Evolutionary conservation across 2,113 vertebrate genomes (phyloP).

Genomic region (Neofelis nebulosa): DNA sequence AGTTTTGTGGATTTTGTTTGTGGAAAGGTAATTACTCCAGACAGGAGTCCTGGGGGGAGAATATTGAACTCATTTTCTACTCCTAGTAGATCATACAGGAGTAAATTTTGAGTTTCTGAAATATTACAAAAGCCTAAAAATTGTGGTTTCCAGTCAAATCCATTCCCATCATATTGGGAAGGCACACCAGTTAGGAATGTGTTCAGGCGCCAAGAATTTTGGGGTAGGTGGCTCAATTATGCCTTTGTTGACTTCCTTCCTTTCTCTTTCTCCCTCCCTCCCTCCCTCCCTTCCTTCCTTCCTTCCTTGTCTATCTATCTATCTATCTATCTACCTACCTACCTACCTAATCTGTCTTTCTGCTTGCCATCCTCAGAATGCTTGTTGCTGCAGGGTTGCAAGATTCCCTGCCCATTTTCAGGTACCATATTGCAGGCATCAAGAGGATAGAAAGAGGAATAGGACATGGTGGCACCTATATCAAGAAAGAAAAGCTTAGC

Average conservation of each 20-base stretch:
- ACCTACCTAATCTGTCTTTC: too few relatives aligned
- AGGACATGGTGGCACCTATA: neutral
- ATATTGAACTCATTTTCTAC: slow-evolving; percentile 37
- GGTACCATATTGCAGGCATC: neutral
- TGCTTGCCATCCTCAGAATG: neutral
- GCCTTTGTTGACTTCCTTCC: neutral
- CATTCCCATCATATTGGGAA: neutral
- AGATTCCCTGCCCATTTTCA: neutral
- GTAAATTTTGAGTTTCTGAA: slow-evolving; percentile 30
- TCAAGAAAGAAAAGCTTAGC: neutral
- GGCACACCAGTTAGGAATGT: neutral
- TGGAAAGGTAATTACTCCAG: slow-evolving; percentile 48
- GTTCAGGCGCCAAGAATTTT: neutral
- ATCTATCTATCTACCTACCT: too few relatives aligned
- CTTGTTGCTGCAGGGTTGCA: neutral
- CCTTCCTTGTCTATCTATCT: too few relatives aligned
- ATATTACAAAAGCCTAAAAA: neutral
- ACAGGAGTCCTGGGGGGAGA: neutral
- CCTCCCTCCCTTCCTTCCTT: neutral
- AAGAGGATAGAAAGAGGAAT: neutral
- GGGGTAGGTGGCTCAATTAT: neutral
- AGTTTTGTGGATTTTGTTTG: slow-evolving; percentile 56
- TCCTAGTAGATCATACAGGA: neutral
- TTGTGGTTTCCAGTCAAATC: neutral
- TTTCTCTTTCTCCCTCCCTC: neutral